A percentile compares a stretch with the other conserved stretches of the same genome.
These are phyloP conservation scores for Panthera leo DNA, from an alignment of 2,113 vertebrate genomes.

Conservation along the genomic window DNA sequence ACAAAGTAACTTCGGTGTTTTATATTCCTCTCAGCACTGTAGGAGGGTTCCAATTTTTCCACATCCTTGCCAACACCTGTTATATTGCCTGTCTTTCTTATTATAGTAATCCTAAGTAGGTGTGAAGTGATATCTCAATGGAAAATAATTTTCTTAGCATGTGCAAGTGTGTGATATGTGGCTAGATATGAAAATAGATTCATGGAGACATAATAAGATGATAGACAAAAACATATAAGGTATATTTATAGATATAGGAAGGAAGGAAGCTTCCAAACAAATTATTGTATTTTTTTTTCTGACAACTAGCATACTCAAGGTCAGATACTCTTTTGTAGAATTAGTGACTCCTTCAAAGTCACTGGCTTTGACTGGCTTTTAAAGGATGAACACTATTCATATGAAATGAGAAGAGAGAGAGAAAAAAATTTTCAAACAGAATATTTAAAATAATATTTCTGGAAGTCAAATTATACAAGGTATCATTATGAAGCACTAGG, in stretches of 20 bases:
- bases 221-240: not conserved
- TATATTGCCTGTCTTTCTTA: not conserved
- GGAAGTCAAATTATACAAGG: not conserved
- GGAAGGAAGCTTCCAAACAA: not conserved
- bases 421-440: not conserved
- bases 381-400: not conserved
- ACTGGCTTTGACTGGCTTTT: not conserved
- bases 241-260: not conserved
- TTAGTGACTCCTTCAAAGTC: not conserved
- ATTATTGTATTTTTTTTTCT: not conserved
- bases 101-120: not conserved
- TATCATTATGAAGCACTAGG: not conserved
- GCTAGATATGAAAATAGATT: not conserved
- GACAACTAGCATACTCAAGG: not conserved
- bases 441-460: conserved; percentile 25
- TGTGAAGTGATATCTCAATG: not conserved
- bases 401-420: not conserved
- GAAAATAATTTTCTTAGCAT: not conserved
- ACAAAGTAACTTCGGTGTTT: not conserved
- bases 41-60: not conserved
- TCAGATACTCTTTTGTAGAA: not conserved
- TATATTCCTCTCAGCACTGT: fast-evolving
- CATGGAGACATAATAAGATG: not conserved
- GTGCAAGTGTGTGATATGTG: not conserved
- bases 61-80: not conserved